Percentiles rank a stretch among this genome's conserved stretches.
These are phyloP conservation scores for Helicorthomorpha holstii DNA, from an alignment of 1,140 invertebrate genomes.

Conservation along the genomic window DNA sequence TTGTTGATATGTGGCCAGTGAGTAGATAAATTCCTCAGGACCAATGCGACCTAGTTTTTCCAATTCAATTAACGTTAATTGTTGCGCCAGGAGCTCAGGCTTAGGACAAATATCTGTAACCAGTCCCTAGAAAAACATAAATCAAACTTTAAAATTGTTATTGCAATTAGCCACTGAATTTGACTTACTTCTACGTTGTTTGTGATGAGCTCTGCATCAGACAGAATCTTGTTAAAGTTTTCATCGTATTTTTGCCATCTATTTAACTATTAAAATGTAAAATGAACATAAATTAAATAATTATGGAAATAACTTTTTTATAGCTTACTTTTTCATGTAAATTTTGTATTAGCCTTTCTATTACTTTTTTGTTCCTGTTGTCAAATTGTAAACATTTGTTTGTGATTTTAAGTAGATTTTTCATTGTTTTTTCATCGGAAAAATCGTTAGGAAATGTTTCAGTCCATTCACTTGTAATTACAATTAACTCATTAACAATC, in stretches of 20 bases:
- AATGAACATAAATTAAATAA: background rate
- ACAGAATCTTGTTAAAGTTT: background rate
- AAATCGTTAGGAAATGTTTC: conserved; percentile 93
- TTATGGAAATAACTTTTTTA: background rate
- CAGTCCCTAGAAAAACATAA: conserved; percentile 35
- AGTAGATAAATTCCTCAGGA: conserved; percentile 89
- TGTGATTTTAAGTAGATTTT: conserved; percentile 72
- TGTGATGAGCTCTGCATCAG: conserved; percentile 7
- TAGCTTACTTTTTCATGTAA: conserved; percentile 45
- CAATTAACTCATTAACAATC: background rate
- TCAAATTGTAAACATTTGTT: conserved; percentile 54
- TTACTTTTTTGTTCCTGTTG: conserved; percentile 49
- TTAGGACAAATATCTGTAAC: conserved; percentile 56
- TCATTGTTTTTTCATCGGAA: conserved; percentile 84
- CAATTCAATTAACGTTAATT: conserved; percentile 84
- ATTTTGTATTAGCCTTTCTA: conserved; percentile 68
- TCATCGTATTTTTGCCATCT: conserved; percentile 70
- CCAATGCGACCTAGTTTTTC: conserved; percentile 86
- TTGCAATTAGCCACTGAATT: background rate
- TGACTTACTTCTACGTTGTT: conserved; percentile 6
- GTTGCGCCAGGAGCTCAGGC: conserved; percentile 67
- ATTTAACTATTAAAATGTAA: conserved; percentile 38
- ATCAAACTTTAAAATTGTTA: background rate
- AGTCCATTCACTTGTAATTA: conserved; percentile 56
- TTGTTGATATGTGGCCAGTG: conserved; percentile 67